These are phyloP conservation scores for Rhabdophis nuchalis DNA, from an alignment of 2,797 vertebrate species.

Conservation along the genomic window DNA sequence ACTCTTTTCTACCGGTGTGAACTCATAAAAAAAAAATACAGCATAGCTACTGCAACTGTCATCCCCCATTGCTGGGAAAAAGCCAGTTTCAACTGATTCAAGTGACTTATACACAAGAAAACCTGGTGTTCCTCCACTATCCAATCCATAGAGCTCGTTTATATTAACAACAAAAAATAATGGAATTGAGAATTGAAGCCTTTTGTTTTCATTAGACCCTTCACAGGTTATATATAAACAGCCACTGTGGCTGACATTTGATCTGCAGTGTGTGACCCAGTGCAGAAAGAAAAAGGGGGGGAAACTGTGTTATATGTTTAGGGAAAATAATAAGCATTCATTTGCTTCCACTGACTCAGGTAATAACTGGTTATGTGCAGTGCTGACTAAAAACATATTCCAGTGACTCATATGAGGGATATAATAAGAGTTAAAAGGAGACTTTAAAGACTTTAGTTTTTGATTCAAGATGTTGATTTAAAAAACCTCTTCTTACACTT, in stretches of 20 bases:
- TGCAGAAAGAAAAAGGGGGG: constrained; percentile 28
- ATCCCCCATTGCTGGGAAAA: background rate
- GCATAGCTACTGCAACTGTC: background rate
- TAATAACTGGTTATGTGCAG: constrained; percentile 46
- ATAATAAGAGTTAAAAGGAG: constrained; percentile 20
- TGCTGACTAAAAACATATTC: constrained; percentile 33
- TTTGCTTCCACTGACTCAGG: constrained; percentile 47
- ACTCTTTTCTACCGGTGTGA: background rate
- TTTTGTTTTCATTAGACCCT: constrained; percentile 37
- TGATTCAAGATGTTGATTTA: background rate
- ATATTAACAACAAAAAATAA: constrained; percentile 2
- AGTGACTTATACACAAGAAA: background rate
- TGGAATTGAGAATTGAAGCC: constrained; percentile 24
- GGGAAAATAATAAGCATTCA: constrained; percentile 52
- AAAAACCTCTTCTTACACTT: background rate
- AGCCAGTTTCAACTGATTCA: background rate
- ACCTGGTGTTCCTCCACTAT: background rate
- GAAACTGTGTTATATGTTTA: constrained; percentile 52
- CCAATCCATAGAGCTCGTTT: background rate
- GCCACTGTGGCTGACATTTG: constrained; percentile 24
- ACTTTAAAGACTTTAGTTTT: constrained; percentile 12
- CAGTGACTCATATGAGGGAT: background rate
- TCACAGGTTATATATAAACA: constrained; percentile 28
- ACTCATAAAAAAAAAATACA: background rate
- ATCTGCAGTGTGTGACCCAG: constrained; percentile 31